Evolutionary conservation across 2,888 invertebrate species (phyloP), one percentile per base, ranked within the genome.

Genomic region (Drosophila mayaguana): DNA sequence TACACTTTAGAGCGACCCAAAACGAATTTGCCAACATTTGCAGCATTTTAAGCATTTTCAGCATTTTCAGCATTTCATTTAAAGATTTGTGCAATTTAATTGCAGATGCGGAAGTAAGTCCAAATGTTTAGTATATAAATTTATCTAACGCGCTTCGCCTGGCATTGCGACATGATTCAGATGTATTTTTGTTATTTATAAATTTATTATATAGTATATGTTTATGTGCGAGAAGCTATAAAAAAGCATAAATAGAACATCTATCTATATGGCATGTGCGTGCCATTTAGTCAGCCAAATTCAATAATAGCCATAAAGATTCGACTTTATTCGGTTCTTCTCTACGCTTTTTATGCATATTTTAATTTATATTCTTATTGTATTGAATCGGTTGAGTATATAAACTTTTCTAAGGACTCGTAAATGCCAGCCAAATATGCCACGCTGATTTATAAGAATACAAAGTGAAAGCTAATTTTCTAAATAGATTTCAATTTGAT

Each of bases 71-170:
- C 60, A 66, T 61, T 67, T 43, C 16, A 54, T 56, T 60, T 50
- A 25, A 59, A 54, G 59, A 63, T 63, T 59, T 59, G 40, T 56
- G 57, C 60, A 57, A 64, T 64, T 74, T 61, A 74, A 74, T 74
- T 75, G 74, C 76, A 64, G 48, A 68, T 65, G 79, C 77, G 77
- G 79, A 77, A 77, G 60, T 69, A 48, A 59, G 11, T 4, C 16
- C 22, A 62, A 57, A 46, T 43, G 42, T 67, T 46, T 62, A 43
- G 18, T 46, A 32, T 56, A 18, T 11, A 28, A 14, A 28, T 43
- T 18, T 43, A 18, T 46, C 20, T 59, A 38, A 8, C n/a, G 7
- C 11, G 3, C 22, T 46, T 36, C 25, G 59, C 32, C 42, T 32
- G 5, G 2, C 20, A 14, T 32, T 43, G 54, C 34, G 56, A 45